A percentile compares a stretch with the other conserved stretches of the same genome.
phyloP scores from a whole-genome alignment of 2,797 vertebrate species.

The Rhinogobio ventralis region DNA sequence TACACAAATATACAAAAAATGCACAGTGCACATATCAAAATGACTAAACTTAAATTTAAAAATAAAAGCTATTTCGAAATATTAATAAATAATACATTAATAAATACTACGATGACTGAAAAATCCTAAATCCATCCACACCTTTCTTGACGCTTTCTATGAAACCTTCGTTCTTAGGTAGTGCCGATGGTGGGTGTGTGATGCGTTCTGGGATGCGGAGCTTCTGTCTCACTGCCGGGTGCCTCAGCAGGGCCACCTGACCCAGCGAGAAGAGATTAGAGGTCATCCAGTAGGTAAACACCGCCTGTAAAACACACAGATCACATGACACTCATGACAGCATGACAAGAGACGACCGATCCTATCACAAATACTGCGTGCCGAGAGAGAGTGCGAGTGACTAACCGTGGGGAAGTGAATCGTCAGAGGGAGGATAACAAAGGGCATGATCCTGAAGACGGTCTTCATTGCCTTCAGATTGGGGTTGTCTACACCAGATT shows the following conservation, averaged over 20 bases:
- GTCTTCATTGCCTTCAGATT: conserved; percentile 85
- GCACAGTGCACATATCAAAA: background rate
- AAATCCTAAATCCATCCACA: background rate
- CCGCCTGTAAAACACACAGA: conserved; percentile 74
- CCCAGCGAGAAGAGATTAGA: conserved; percentile 88
- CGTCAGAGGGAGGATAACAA: conserved; percentile 85
- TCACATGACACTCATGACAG: background rate
- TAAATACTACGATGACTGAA: background rate
- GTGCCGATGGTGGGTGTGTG: conserved; percentile 67
- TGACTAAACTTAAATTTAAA: background rate
- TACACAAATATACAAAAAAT: background rate
- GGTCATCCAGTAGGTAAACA: conserved; percentile 91
- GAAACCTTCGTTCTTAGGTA: conserved; percentile 78
- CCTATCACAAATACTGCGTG: background rate
- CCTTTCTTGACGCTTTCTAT: conserved; percentile 79
- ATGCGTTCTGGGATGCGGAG: conserved; percentile 81
- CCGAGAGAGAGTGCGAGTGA: background rate
- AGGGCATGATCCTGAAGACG: conserved; percentile 84
- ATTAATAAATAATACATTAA: background rate
- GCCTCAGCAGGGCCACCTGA: conserved; percentile 84
- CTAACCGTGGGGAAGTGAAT: conserved; percentile 89
- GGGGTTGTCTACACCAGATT: conserved; percentile 86
- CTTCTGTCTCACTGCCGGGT: conserved; percentile 76
- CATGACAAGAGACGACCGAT: background rate
- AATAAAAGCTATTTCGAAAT: background rate